Evolutionary conservation across 2,888 invertebrate species (phyloP).

Genomic region (Eulithis testata): DNA sequence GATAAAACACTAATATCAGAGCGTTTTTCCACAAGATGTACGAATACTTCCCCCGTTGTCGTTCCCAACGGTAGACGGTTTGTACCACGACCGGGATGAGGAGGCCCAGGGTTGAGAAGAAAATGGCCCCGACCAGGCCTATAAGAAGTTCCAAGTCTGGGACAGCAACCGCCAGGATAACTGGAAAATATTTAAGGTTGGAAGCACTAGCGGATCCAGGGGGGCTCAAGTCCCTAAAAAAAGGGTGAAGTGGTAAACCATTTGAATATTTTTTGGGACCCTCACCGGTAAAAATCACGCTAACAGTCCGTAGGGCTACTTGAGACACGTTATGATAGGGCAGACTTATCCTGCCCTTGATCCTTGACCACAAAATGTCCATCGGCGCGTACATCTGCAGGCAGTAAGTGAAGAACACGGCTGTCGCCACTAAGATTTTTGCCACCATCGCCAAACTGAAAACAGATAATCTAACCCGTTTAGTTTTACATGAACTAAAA

Average conservation of each 20-base stretch:
- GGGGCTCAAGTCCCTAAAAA: no score
- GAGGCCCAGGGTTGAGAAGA: conserved; percentile 89
- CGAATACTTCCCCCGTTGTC: conserved; percentile 85
- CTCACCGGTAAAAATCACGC: conserved; percentile 77
- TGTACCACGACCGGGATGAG: conserved; percentile 90
- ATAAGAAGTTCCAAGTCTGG: conserved; percentile 94
- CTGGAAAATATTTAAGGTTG: conserved; percentile 69
- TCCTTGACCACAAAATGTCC: conserved; percentile 93
- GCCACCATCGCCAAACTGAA: conserved; percentile 89
- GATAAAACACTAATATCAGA: conserved; percentile 63
- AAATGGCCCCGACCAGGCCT: conserved; percentile 93
- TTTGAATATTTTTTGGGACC: no score
- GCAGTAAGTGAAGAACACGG: conserved; percentile 96
- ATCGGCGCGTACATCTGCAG: conserved; percentile 97
- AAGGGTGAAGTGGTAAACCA: no score
- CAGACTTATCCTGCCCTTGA: conserved; percentile 73
- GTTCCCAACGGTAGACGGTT: conserved; percentile 88
- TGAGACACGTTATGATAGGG: conserved; percentile 79
- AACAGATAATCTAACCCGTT: no score
- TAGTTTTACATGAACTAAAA: neutral
- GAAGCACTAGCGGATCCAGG: no score
- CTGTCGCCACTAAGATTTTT: conserved; percentile 92
- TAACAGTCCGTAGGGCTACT: conserved; percentile 73
- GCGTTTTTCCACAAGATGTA: conserved; percentile 88
- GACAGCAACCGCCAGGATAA: conserved; percentile 89